phyloP scores from a whole-genome alignment of 2,113 vertebrate genomes.

The Chionis minor region DNA sequence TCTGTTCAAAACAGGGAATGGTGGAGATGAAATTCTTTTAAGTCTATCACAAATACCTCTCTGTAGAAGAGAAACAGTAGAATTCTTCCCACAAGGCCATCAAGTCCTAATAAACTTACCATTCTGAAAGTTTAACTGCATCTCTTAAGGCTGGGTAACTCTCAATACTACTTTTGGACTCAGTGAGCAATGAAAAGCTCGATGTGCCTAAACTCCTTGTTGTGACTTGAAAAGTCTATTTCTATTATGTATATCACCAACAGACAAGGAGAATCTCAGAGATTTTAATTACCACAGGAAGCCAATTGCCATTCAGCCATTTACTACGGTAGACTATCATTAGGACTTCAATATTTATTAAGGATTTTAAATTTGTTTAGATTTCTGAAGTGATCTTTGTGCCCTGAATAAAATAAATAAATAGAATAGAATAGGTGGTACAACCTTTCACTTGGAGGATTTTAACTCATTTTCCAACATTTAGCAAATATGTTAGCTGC shows the following conservation, averaged over 20 bases:
- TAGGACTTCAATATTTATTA: background rate
- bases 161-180: background rate
- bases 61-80: background rate
- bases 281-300: background rate
- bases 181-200: background rate
- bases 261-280: background rate
- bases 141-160: background rate
- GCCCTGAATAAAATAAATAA: background rate
- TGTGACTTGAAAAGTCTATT: background rate
- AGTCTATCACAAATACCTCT: background rate
- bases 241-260: background rate
- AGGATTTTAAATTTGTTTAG: background rate
- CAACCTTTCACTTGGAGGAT: background rate
- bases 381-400: background rate
- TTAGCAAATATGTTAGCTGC: background rate
- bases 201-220: background rate
- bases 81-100: background rate
- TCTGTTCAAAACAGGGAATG: background rate
- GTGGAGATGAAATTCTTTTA: background rate
- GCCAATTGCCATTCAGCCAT: background rate
- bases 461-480: background rate
- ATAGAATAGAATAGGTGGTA: background rate
- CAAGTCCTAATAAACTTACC: background rate
- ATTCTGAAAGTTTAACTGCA: background rate
- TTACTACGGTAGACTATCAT: background rate